A percentile compares a stretch with the other conserved stretches of the same genome.
phyloP scores from a whole-genome alignment of 2,113 vertebrate genomes.

The Furnarius figulus region DNA sequence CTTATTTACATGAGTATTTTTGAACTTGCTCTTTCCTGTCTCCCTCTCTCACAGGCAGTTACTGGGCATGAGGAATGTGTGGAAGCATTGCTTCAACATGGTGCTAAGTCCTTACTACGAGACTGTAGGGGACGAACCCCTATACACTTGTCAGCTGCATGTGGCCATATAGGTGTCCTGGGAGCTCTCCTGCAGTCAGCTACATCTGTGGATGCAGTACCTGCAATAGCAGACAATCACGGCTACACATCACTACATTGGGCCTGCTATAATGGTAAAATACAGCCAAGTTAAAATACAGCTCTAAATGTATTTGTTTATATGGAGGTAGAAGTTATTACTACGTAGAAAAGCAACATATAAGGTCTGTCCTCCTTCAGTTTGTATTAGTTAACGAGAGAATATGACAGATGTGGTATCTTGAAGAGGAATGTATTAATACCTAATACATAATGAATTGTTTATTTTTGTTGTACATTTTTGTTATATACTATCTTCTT shows the following conservation, averaged over 20 bases:
- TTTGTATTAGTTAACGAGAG: background rate
- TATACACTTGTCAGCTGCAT: slow-evolving; percentile 92
- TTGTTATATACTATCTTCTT: background rate
- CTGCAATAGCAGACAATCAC: slow-evolving; percentile 89
- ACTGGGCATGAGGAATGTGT: slow-evolving; percentile 95
- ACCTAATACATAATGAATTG: background rate
- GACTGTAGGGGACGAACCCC: slow-evolving; percentile 92
- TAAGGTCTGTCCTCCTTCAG: background rate
- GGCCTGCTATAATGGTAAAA: slow-evolving; percentile 97
- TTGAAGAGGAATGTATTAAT: background rate
- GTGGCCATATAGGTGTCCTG: slow-evolving; percentile 92
- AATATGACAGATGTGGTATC: fast-evolving
- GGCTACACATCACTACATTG: slow-evolving; percentile 98
- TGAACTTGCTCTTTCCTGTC: background rate
- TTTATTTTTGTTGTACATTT: background rate
- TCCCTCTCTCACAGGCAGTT: slow-evolving; percentile 82
- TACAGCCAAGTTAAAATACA: background rate
- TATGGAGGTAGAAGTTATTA: background rate
- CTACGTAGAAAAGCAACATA: background rate
- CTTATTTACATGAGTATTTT: background rate
- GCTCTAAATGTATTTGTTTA: background rate
- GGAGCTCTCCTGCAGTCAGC: slow-evolving; percentile 92
- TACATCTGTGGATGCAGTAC: slow-evolving; percentile 81
- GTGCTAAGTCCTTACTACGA: slow-evolving; percentile 85
- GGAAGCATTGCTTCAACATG: slow-evolving; percentile 94